phyloP scores from a whole-genome alignment of 1,140 invertebrate genomes.

The Calephelis virginiensis region DNA sequence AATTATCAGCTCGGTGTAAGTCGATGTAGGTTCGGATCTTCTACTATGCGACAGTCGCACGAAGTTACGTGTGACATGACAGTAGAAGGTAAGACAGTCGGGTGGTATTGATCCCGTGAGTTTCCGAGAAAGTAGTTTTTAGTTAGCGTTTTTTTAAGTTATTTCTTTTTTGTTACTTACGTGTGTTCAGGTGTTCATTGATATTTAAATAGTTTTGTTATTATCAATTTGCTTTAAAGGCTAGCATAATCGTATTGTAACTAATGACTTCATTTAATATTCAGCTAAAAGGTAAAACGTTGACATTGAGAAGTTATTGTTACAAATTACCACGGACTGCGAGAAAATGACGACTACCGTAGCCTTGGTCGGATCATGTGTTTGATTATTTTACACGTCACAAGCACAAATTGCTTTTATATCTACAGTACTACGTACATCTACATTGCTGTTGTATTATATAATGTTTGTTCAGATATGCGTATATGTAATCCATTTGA shows the following conservation, averaged over 20 bases:
- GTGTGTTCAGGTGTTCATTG: too few species aligned
- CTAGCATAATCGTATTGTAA: not conserved
- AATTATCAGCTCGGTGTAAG: too few species aligned
- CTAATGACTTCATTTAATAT: not conserved
- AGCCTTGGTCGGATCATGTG: conserved; percentile 65
- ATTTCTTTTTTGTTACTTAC: too few species aligned
- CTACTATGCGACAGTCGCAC: too few species aligned
- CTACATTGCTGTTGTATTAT: conserved; percentile 4
- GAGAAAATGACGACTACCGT: conserved; percentile 54
- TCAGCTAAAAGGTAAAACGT: conserved; percentile 30
- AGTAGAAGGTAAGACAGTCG: too few species aligned
- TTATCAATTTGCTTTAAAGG: not conserved
- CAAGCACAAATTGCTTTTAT: conserved; percentile 41
- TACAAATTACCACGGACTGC: conserved; percentile 57
- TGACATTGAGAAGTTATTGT: conserved; percentile 68
- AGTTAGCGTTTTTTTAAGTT: too few species aligned
- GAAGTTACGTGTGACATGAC: too few species aligned
- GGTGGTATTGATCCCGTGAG: too few species aligned
- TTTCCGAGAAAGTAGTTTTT: too few species aligned
- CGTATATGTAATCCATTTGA: not conserved
- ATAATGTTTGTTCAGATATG: conserved; percentile 6
- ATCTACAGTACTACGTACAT: conserved; percentile 11
- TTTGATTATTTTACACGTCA: conserved; percentile 62
- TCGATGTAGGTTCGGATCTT: too few species aligned
- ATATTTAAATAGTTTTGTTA: not conserved